Base-by-base conservation (phyloP, 2,113 vertebrate species). In the Eurystomus gularis region DNA sequence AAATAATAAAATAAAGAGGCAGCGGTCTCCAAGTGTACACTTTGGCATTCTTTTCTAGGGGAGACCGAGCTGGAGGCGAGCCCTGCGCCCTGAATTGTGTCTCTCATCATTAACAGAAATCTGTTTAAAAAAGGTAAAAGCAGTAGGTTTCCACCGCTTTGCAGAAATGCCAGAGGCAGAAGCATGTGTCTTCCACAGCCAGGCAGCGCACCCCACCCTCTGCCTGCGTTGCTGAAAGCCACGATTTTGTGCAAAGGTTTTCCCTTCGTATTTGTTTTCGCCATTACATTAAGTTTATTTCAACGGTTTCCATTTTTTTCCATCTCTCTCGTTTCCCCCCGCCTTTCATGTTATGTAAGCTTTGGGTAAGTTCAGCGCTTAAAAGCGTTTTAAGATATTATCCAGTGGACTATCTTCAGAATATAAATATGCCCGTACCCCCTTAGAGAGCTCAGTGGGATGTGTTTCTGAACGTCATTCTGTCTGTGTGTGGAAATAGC, bases 231-330 rank as follows among this genome's bases (percentile, higher is more conserved):
- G 37, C 75, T 91, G 60, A 72, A 57, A 95, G 54, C 48, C 52
- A 92, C n/a, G 31, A 82, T 85, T 97, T 96, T 89, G 90, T 82
- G 40, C 46, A 61, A 90, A 80, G 75, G 80, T 96, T 97, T 96
- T 90, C 80, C 94, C 88, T 97, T 97, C 89, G n/a, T 93, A 85
- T 95, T 92, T 97, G 68, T 96, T 97, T 96, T 93, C 82, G 35
- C 57, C 62, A 72, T 90, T 86, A 58, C 62, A 62, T 76, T 69
- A 86, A 95, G 73, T 95, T 95, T 82, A 82, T 92, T 91, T 80
- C 78, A 82, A 86, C 71, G 33, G 46, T 72, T 88, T 58, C 80
- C 33, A 2, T 31, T 88, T 68, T 72, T 31, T 88, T 64, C 51
- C 62, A 42, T 7, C 9, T 14, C 40, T 66, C 54, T 49, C 5